Conservation (phyloP, 2,797 vertebrate genomes). For the Echiichthys vipera region DNA sequence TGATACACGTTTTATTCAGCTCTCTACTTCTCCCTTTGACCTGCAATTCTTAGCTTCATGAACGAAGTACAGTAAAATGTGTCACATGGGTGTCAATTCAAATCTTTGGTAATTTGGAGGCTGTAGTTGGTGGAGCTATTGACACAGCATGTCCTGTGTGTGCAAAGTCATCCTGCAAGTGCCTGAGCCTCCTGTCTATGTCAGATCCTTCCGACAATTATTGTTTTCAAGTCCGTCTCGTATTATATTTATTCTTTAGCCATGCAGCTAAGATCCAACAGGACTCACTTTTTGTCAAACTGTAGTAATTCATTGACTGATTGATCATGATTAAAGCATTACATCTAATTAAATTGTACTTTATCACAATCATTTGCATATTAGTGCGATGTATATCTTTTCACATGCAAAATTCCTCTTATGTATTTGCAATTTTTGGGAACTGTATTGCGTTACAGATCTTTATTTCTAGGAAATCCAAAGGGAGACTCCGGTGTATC, state of each 20-base stretch:
- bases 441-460: background rate
- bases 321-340: background rate
- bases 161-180: background rate
- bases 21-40: background rate
- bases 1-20: background rate
- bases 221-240: background rate
- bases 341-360: background rate
- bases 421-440: background rate
- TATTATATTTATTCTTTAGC: background rate
- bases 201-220: background rate
- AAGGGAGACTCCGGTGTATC: background rate
- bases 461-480: slow-evolving; percentile 15
- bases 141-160: background rate
- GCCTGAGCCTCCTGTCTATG: background rate
- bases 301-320: background rate
- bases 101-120: background rate
- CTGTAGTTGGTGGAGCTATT: background rate
- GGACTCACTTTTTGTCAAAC: background rate
- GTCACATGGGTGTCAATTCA: background rate
- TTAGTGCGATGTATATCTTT: background rate
- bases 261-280: background rate
- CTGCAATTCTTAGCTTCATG: background rate
- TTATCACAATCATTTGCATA: background rate
- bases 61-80: background rate
- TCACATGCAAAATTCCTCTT: background rate